phyloP scores from a whole-genome alignment of 2,113 vertebrate genomes.

The Uropsilus gracilis region DNA sequence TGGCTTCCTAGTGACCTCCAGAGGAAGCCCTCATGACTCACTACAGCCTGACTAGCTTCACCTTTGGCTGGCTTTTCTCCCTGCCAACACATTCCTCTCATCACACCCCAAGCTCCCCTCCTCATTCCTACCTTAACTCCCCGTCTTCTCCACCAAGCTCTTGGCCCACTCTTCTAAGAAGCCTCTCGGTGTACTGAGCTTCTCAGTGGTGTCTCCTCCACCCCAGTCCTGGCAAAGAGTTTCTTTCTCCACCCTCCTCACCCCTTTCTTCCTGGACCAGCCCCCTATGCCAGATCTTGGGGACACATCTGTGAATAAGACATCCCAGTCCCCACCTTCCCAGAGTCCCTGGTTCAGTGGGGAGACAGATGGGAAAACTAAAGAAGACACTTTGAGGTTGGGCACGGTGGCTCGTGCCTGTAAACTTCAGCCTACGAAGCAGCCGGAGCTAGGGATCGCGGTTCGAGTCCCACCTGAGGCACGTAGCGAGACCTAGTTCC shows the following conservation, averaged over 20 bases:
- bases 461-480: too few relatives aligned
- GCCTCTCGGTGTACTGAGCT: neutral
- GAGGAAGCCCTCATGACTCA: neutral
- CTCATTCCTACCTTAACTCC: neutral
- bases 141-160: neutral
- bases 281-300: neutral
- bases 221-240: neutral
- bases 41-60: fast-evolving
- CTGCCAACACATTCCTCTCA: neutral
- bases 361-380: neutral
- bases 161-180: neutral
- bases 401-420: too few relatives aligned
- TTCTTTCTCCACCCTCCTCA: neutral
- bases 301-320: neutral
- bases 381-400: neutral
- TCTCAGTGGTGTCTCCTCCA: neutral
- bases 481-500: too few relatives aligned
- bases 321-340: neutral
- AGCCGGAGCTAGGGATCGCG: too few relatives aligned
- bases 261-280: neutral
- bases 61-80: neutral
- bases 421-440: too few relatives aligned
- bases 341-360: neutral
- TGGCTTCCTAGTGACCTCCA: neutral
- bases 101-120: neutral